phyloP scores from a whole-genome alignment of 1,140 invertebrate genomes.

The Mercenaria mercenaria region DNA sequence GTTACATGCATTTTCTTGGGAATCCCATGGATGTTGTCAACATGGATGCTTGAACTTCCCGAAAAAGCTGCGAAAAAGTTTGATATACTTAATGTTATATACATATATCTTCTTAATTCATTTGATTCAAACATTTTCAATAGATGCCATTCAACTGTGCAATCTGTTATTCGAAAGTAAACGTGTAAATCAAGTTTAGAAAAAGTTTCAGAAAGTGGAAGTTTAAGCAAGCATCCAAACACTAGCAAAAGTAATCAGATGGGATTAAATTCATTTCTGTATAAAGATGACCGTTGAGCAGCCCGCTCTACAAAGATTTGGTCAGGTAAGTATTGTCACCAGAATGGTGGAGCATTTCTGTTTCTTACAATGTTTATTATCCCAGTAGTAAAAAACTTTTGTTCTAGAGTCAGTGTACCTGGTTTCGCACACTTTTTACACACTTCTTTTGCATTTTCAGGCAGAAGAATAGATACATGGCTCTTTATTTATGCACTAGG shows the following conservation, averaged over 20 bases:
- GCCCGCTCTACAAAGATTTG: slow-evolving; percentile 73
- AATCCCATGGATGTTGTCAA: slow-evolving; percentile 64
- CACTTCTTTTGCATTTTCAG: too few species aligned
- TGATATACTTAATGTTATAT: neutral
- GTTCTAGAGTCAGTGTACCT: too few species aligned
- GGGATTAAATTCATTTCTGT: neutral
- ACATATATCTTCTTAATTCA: too few species aligned
- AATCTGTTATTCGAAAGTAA: too few species aligned
- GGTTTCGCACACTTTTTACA: too few species aligned
- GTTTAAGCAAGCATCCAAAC: neutral
- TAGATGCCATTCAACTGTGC: too few species aligned
- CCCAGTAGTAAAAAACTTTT: too few species aligned
- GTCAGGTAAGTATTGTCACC: slow-evolving; percentile 55
- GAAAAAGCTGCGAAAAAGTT: neutral
- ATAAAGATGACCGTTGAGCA: slow-evolving; percentile 80
- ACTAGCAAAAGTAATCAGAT: neutral
- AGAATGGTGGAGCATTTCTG: too few species aligned
- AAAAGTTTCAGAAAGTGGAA: neutral
- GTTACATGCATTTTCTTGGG: neutral
- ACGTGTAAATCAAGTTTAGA: neutral
- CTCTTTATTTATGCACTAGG: too few species aligned
- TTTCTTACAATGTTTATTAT: too few species aligned
- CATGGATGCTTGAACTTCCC: slow-evolving; percentile 12
- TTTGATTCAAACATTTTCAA: too few species aligned
- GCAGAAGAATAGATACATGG: too few species aligned